These are phyloP conservation scores for Pygoscelis antarcticus DNA, from an alignment of 2,113 vertebrate species.

Conservation along the genomic window DNA sequence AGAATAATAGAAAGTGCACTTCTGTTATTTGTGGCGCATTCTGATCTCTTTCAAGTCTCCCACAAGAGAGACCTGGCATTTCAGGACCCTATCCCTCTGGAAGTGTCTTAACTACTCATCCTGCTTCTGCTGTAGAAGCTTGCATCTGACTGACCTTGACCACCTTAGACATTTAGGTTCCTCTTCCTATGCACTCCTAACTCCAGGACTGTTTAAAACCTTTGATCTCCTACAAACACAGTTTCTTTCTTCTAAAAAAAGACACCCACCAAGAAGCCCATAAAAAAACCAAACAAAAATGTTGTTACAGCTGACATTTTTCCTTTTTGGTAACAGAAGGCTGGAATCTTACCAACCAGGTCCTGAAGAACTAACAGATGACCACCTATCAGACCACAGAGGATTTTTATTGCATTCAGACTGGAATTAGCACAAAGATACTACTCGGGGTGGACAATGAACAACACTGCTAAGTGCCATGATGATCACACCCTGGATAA, in stretches of 20 bases:
- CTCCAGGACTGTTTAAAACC: neutral
- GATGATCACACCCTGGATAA: constrained; percentile 66
- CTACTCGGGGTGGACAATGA: neutral
- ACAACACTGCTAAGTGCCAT: neutral
- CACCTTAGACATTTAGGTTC: neutral
- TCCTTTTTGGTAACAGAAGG: neutral
- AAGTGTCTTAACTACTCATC: neutral
- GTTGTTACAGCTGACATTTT: neutral
- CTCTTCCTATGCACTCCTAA: neutral
- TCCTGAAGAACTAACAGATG: constrained; percentile 12
- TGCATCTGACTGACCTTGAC: neutral
- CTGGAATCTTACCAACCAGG: neutral
- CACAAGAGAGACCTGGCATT: neutral
- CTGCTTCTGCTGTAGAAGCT: neutral
- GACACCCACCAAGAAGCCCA: neutral
- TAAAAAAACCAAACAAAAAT: neutral
- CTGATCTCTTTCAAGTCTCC: neutral
- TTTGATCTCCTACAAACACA: neutral
- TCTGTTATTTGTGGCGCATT: neutral
- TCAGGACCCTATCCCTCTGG: neutral
- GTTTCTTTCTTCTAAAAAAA: neutral
- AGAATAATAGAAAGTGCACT: neutral
- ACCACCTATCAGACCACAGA: neutral
- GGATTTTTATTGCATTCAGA: neutral
- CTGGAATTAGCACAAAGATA: neutral